These are phyloP conservation scores for Cephus runcator DNA, from an alignment of 2,888 invertebrate species.

Conservation along the genomic window DNA sequence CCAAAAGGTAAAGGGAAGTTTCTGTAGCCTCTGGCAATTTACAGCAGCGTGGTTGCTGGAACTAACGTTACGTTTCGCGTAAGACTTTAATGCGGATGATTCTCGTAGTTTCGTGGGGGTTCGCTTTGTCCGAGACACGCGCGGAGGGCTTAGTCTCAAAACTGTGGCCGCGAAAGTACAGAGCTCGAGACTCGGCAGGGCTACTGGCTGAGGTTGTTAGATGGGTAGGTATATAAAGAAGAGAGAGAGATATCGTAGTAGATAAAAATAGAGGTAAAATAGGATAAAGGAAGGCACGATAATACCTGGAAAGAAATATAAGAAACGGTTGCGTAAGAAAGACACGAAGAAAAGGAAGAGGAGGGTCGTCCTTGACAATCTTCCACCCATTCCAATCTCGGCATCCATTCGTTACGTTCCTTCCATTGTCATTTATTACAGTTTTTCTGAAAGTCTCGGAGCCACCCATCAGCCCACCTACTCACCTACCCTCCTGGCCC, in stretches of 20 bases:
- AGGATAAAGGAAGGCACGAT: neutral
- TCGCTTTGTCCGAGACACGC: neutral
- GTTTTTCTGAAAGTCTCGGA: neutral
- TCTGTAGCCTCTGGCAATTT: neutral
- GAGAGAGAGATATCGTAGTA: neutral
- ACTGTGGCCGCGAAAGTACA: neutral
- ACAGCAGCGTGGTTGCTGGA: neutral
- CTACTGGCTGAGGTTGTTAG: neutral
- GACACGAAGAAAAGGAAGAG: neutral
- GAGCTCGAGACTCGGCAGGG: neutral
- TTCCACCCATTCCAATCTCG: slow-evolving; percentile 15
- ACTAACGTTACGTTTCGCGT: neutral
- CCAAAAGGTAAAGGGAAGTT: neutral
- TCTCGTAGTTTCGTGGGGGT: neutral
- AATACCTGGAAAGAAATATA: neutral
- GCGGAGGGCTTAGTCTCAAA: neutral
- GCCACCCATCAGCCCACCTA: neutral
- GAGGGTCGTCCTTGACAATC: slow-evolving; percentile 6
- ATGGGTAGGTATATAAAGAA: neutral
- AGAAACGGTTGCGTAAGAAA: neutral
- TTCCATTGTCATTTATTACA: slow-evolving; percentile 19
- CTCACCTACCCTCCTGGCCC: slow-evolving; percentile 4
- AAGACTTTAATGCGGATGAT: neutral
- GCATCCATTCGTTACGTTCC: slow-evolving; percentile 16
- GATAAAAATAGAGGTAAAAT: neutral